Evolutionary conservation across 2,888 invertebrate genomes (phyloP).

Genomic region (Apomyelois bistriatella): DNA sequence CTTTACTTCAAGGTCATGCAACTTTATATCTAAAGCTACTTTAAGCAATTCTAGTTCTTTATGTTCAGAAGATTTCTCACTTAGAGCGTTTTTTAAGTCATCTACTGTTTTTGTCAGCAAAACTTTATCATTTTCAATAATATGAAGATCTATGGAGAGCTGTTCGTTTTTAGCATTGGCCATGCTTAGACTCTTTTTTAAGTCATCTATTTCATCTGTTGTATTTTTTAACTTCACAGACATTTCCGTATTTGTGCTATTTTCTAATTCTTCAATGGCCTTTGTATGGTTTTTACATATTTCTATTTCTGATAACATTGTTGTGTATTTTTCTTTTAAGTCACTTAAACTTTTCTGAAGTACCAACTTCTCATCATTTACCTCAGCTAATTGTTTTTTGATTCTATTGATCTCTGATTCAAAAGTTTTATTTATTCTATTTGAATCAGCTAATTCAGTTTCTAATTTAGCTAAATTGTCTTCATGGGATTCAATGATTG

Average conservation of each 20-base stretch:
- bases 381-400: constrained; percentile 74
- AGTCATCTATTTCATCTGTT: constrained; percentile 58
- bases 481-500: constrained; percentile 86
- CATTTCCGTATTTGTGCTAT: constrained; percentile 47
- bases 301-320: constrained; percentile 65
- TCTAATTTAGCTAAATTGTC: constrained; percentile 83
- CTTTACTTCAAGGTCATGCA: constrained; percentile 47
- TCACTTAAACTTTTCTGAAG: constrained; percentile 74
- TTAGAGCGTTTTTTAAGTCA: constrained; percentile 57
- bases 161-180: constrained; percentile 68
- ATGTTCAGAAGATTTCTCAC: constrained; percentile 36
- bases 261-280: constrained; percentile 71
- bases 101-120: constrained; percentile 64
- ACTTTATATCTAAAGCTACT: constrained; percentile 47
- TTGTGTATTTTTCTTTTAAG: constrained; percentile 75
- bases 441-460: constrained; percentile 82
- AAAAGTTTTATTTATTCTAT: constrained; percentile 78
- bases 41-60: constrained; percentile 46
- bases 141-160: constrained; percentile 72
- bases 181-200: constrained; percentile 55
- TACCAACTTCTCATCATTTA: constrained; percentile 60
- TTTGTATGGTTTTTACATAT: constrained; percentile 66
- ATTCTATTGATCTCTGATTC: constrained; percentile 80
- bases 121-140: constrained; percentile 74
- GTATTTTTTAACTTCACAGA: constrained; percentile 45